phyloP scores from a whole-genome alignment of 2,888 invertebrate species.

The Caenorhabditis japonica region DNA sequence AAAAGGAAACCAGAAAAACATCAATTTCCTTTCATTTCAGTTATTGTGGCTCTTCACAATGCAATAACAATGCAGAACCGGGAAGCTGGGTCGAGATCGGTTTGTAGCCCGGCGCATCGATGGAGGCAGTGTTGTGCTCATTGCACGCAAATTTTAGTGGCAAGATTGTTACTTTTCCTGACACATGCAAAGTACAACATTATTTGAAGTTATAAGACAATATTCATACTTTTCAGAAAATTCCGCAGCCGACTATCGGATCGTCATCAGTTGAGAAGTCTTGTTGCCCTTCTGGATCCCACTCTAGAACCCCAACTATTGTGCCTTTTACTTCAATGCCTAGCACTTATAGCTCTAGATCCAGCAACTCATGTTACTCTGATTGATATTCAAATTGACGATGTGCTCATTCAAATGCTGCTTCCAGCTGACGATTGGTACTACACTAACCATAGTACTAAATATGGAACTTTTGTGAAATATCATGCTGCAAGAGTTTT shows the following conservation, averaged over 20 bases:
- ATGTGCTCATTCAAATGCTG: conserved; percentile 81
- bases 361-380: conserved; percentile 81
- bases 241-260: conserved; percentile 81
- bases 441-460: conserved; percentile 83
- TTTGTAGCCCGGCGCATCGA: conserved; percentile 82
- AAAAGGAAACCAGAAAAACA: neutral
- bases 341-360: conserved; percentile 81
- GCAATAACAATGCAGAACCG: conserved; percentile 82
- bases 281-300: conserved; percentile 82
- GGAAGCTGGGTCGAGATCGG: conserved; percentile 81
- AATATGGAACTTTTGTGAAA: conserved; percentile 82
- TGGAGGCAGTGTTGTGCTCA: conserved; percentile 78
- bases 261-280: conserved; percentile 81
- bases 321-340: conserved; percentile 82
- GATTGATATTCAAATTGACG: conserved; percentile 81
- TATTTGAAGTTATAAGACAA: neutral
- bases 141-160: conserved; percentile 77
- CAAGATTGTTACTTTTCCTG: conserved; percentile 82
- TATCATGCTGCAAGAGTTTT: conserved; percentile 83
- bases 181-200: conserved; percentile 78
- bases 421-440: conserved; percentile 83
- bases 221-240: conserved; percentile 75
- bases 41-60: conserved; percentile 81
- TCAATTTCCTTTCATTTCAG: conserved; percentile 76
- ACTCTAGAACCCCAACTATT: conserved; percentile 83